Percentiles rank a stretch among this genome's conserved stretches.
phyloP scores from a whole-genome alignment of 2,113 vertebrate genomes.

The Petrocephalus microphthalmus region DNA sequence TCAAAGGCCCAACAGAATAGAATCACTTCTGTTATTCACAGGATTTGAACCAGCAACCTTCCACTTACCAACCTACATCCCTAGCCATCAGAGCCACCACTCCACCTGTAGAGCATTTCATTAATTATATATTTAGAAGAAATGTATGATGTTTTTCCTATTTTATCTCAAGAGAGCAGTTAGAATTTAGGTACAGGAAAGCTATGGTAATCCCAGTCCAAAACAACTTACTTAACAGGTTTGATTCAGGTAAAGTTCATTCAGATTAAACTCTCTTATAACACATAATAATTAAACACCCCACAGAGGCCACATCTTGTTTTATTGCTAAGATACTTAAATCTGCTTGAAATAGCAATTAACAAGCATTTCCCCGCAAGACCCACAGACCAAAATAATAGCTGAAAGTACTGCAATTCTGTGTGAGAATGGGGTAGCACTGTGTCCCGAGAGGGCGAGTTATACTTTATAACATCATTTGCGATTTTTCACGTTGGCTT shows the following conservation, averaged over 20 bases:
- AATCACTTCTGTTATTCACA: too few relatives aligned
- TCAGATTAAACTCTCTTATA: conserved; percentile 18
- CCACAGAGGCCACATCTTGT: not conserved
- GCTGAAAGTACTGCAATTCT: not conserved
- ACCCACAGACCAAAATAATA: not conserved
- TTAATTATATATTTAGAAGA: not conserved
- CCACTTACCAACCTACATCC: too few relatives aligned
- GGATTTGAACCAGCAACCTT: too few relatives aligned
- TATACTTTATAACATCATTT: not conserved
- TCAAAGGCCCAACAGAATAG: too few relatives aligned
- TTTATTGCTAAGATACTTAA: conserved; percentile 3
- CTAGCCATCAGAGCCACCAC: too few relatives aligned
- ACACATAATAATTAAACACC: conserved; percentile 26
- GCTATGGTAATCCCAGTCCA: conserved; percentile 23
- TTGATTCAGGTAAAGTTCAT: conserved; percentile 24
- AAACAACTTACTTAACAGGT: conserved; percentile 30
- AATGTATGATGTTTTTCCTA: not conserved
- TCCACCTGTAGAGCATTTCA: not conserved
- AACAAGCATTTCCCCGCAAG: not conserved
- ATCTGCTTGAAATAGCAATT: not conserved
- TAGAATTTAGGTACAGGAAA: conserved; percentile 17
- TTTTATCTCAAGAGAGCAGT: conserved; percentile 15
- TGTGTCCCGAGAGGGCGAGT: not conserved
- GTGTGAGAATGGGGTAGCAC: not conserved
- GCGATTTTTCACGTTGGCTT: not conserved